Percentiles rank a stretch among this genome's conserved stretches.
Conservation (phyloP, 2,113 vertebrate genomes). For the Plotosus lineatus region DNA sequence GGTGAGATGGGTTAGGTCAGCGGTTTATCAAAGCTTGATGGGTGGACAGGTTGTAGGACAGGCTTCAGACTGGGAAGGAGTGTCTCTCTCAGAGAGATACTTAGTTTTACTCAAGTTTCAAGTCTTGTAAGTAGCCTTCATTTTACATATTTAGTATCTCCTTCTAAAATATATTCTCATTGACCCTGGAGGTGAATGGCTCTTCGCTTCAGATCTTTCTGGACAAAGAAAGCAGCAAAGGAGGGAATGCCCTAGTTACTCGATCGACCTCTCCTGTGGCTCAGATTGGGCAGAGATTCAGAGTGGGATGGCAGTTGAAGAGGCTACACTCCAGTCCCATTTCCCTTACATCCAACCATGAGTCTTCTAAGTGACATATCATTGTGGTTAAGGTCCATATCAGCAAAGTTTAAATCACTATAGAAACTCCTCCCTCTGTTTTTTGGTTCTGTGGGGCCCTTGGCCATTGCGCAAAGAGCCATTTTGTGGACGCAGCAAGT, state of each 20-base stretch:
- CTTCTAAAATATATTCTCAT: conserved; percentile 60
- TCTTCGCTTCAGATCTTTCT: conserved; percentile 25
- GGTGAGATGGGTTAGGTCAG: conserved; percentile 58
- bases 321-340: conserved; percentile 47
- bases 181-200: conserved; percentile 54
- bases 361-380: conserved; percentile 37
- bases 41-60: conserved; percentile 39
- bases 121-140: conserved; percentile 19
- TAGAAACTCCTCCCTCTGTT: conserved; percentile 76
- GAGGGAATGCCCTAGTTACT: conserved; percentile 33
- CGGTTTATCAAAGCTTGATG: conserved; percentile 49
- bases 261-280: conserved; percentile 52
- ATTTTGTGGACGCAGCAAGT: conserved; percentile 87
- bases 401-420: conserved; percentile 60
- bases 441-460: conserved; percentile 78
- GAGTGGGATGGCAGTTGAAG: conserved; percentile 45
- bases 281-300: conserved; percentile 61
- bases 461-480: conserved; percentile 90
- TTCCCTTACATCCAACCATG: conserved; percentile 7
- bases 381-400: conserved; percentile 54
- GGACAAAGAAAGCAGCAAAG: conserved; percentile 26
- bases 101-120: conserved; percentile 22
- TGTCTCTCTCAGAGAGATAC: conserved; percentile 18
- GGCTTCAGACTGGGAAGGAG: conserved; percentile 14
- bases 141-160: conserved; percentile 17